Evolutionary conservation across 2,797 vertebrate genomes (phyloP), one percentile per base, ranked within the genome.

Genomic region (Sebastes matsubarae): DNA sequence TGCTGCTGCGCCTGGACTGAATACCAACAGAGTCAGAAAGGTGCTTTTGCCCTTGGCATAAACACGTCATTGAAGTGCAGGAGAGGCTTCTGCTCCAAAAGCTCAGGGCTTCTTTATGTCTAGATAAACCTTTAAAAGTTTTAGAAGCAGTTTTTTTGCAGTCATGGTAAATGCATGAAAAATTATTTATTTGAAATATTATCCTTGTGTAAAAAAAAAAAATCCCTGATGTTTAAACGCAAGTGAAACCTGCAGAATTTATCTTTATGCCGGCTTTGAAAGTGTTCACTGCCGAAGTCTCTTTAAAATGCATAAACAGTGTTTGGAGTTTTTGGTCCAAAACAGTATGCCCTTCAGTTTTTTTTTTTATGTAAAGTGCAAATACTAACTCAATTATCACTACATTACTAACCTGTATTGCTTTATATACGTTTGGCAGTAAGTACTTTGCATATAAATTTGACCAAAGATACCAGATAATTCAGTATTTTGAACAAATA

Each of bases 31-130:
- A 72, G 72, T 80, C 57, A 71, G 69, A 76, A 81, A 83, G 82
- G 78, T 79, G 67, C 50, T 84, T 77, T 87, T 84, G 92, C 87
- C 85, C 84, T 89, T 81, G 89, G 85, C 80, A 82, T 90, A 83
- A 93, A 90, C 76, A 81, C 73, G 63, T 61, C 63, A 84, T 75
- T 87, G 80, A 91, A 87, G 85, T 88, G 80, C 73, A 91, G 61
- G 16, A 10, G 69, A 87, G 79, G 82, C 81, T 83, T 79, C 65
- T 82, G 58, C 75, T 88, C 77, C 74, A 91, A 91, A 89, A 89
- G 87, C 89, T 89, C 87, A 85, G 84, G 87, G 84, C 79, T 84
- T 82, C 81, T 84, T 78, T 79, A 66, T 87, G 82, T 82, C 71
- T 72, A 72, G 77, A 87, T 82, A 86, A 82, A 87, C 52, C 59